These are phyloP conservation scores for Polydrusus pterygomalis DNA, from an alignment of 2,888 invertebrate genomes.

Conservation along the genomic window DNA sequence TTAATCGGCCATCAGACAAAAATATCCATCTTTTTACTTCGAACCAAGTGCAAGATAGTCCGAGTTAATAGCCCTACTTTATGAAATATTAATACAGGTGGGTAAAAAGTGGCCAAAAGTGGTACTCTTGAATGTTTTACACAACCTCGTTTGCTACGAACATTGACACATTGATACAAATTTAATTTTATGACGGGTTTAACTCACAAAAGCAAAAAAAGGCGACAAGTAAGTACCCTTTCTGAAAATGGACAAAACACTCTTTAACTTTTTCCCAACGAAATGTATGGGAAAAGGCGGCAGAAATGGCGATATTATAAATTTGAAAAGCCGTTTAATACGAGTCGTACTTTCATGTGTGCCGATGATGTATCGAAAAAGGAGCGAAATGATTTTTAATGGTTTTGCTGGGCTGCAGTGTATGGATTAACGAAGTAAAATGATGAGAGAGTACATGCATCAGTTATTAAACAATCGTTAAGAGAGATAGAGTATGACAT, in stretches of 20 bases:
- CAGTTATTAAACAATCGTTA: too few relatives aligned
- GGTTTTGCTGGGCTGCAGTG: constrained; percentile 18
- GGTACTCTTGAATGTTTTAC: constrained; percentile 69
- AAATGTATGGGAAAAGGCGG: constrained; percentile 47
- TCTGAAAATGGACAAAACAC: constrained; percentile 31
- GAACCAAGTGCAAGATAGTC: constrained; percentile 54
- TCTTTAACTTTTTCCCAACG: constrained; percentile 17
- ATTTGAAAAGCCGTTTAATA: constrained; percentile 31
- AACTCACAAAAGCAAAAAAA: constrained; percentile 14
- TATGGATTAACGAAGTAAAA: not conserved
- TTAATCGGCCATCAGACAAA: constrained; percentile 29
- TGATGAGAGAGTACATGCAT: not conserved
- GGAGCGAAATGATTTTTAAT: constrained; percentile 41
- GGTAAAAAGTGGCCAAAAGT: constrained; percentile 62
- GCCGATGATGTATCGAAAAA: constrained; percentile 47
- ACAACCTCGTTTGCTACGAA: constrained; percentile 57
- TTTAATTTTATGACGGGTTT: constrained; percentile 64
- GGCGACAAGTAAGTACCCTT: constrained; percentile 7
- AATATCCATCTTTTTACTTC: constrained; percentile 29
- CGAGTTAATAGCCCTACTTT: constrained; percentile 63
- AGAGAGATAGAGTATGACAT: too few relatives aligned
- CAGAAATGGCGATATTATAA: constrained; percentile 33
- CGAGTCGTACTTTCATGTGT: constrained; percentile 35
- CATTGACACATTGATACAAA: constrained; percentile 58
- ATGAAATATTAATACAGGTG: constrained; percentile 66